phyloP scores from a whole-genome alignment of 2,113 vertebrate species.

The Entomyzon cyanotis region DNA sequence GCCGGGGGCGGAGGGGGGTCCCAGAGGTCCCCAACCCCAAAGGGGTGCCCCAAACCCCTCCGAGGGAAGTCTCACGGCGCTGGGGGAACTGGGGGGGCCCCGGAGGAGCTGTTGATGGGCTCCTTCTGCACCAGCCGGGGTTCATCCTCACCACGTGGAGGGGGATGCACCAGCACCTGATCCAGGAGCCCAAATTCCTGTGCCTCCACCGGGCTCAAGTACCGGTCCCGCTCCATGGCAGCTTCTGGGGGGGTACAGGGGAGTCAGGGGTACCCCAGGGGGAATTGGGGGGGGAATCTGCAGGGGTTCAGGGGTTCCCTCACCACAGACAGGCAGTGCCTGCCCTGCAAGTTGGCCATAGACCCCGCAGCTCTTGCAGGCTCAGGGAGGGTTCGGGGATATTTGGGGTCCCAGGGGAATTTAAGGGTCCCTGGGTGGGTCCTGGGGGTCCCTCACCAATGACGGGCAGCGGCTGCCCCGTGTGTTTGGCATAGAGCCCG shows the following conservation, averaged over 20 bases:
- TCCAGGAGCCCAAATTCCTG: neutral
- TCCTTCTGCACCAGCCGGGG: neutral
- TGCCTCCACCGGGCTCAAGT: neutral
- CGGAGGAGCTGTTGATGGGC: neutral
- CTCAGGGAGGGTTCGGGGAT: no score
- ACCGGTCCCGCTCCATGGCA: neutral
- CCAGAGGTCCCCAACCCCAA: neutral
- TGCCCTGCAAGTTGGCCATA: neutral
- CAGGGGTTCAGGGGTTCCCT: neutral
- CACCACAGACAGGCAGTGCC: neutral
- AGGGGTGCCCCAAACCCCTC: neutral
- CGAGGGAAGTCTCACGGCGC: neutral
- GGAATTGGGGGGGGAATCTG: no score
- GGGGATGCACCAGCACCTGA: neutral
- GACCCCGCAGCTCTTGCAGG: no score
- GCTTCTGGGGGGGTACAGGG: neutral
- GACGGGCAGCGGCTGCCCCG: neutral
- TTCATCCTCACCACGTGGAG: neutral
- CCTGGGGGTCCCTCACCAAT: no score
- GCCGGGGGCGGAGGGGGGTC: no score
- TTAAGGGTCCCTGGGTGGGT: no score
- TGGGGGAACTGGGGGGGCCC: neutral
- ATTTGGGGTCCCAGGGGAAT: no score
- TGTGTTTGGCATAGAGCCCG: neutral
- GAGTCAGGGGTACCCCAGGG: neutral